A percentile compares a stretch with the other conserved stretches of the same genome.
phyloP scores from a whole-genome alignment of 2,113 vertebrate genomes.

The Pachypanchax playfairii region DNA sequence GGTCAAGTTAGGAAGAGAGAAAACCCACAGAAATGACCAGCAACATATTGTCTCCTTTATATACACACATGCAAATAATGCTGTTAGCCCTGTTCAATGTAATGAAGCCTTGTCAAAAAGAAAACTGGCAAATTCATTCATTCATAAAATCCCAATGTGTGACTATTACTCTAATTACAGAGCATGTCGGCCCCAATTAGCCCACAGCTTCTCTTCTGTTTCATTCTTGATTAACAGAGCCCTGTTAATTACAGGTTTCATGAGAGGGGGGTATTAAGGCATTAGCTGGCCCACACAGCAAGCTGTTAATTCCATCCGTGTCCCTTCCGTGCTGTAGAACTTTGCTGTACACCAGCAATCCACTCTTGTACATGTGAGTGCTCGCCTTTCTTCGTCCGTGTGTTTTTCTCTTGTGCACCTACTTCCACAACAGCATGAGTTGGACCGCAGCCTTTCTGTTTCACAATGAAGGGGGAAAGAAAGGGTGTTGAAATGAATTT shows the following conservation, averaged over 20 bases:
- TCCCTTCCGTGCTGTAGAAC: conserved; percentile 34
- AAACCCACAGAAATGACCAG: conserved; percentile 77
- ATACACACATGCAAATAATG: conserved; percentile 70
- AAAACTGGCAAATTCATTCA: conserved; percentile 88
- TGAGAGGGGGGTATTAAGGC: conserved; percentile 62
- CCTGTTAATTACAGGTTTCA: conserved; percentile 80
- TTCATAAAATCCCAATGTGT: conserved; percentile 88
- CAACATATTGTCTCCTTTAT: conserved; percentile 81
- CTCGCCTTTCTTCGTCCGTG: conserved; percentile 47
- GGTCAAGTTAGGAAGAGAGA: conserved; percentile 74
- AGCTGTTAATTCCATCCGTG: conserved; percentile 67
- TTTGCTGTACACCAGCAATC: conserved; percentile 23
- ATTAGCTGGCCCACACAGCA: conserved; percentile 69
- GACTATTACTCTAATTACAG: conserved; percentile 89
- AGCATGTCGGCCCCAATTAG: conserved; percentile 84
- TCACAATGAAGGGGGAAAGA: conserved; percentile 50
- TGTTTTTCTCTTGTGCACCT: conserved; percentile 75
- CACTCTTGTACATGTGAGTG: conserved; percentile 9
- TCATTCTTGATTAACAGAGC: conserved; percentile 85
- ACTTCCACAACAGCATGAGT: conserved; percentile 66
- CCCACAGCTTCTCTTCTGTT: conserved; percentile 77
- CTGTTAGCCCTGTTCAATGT: conserved; percentile 78
- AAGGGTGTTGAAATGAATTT: conserved; percentile 40
- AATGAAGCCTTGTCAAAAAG: conserved; percentile 80
- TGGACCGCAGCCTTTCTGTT: conserved; percentile 39